phyloP scores from a whole-genome alignment of 2,113 vertebrate genomes.

The Beaufortia kweichowensis region DNA sequence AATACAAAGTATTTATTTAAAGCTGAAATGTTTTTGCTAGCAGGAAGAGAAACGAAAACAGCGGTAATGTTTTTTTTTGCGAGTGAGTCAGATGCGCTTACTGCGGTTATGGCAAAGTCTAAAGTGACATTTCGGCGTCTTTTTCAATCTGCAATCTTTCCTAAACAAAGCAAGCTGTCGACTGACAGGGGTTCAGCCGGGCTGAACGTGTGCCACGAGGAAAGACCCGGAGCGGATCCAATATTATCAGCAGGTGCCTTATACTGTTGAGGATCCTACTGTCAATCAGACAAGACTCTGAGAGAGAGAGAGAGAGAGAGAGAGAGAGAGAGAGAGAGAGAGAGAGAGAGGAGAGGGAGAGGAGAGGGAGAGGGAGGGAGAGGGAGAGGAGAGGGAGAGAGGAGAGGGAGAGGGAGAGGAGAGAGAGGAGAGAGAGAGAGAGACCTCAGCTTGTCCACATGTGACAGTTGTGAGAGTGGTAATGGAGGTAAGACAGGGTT shows the following conservation, averaged over 20 bases:
- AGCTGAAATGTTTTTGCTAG: slow-evolving; percentile 8
- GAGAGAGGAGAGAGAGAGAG: no score
- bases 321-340: no score
- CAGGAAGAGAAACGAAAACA: background rate
- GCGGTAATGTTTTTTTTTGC: background rate
- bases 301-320: no score
- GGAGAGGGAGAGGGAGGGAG: no score
- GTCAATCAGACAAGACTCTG: no score
- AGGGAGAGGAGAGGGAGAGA: no score
- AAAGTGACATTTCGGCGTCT: background rate
- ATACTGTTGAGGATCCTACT: no score
- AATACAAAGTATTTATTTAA: background rate
- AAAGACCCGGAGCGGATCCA: background rate
- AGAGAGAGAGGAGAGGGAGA: no score
- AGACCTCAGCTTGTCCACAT: no score
- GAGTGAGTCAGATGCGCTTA: background rate
- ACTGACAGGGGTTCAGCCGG: background rate
- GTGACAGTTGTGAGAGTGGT: no score
- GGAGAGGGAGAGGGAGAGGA: no score
- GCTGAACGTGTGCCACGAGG: background rate
- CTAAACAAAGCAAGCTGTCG: slow-evolving; percentile 29
- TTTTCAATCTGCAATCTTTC: slow-evolving; percentile 16
- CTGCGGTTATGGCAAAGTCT: slow-evolving; percentile 31
- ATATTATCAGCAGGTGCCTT: background rate
- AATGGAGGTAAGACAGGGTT: no score